Evolutionary conservation across 1,140 invertebrate species (phyloP), one percentile per base, ranked within the genome.

Genomic region (Caenorhabditis remanei): DNA sequence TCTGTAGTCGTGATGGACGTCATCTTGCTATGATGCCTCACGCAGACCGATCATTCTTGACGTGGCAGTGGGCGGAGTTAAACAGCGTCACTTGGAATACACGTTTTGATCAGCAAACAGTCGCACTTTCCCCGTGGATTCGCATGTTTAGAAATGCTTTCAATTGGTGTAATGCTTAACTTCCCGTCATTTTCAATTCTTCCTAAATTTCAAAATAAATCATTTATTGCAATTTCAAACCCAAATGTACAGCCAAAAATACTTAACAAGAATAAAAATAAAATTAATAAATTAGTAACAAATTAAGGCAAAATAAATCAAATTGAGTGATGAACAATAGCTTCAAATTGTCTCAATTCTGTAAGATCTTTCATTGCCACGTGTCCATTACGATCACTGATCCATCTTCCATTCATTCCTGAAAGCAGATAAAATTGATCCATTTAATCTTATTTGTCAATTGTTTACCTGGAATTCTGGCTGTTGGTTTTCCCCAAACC

Each of bases 21-120:
- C 97, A 99, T 94, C 94, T 99, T 86, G 97, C 97, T 0, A 95
- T 99, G 94, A 99, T 99, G 98, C 98, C 98, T 16, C 98, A 99
- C 94, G 97, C 98, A 0, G 98, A 99, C 93, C 94, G 98, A 53
- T 83, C 41, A 4, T 75, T 79, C 46, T 50, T 85, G 32, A 75
- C 61, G 87, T 97, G 96, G 95, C 96, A 97, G 93, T 96, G 96
- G 94, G 95, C 96, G 1, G 95, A 95, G 92, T 93, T 55, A 58
- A 19, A 95, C 63, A 95, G 95, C 3, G 90, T 93, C 19, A 89
- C 93, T 16, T 89, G 90, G 19, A 90, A 90, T 87, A 94, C 94
- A 94, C 85, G 91, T 67, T 84, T 89, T 24, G 93, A 79, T 56
- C 53, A 48, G 32, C 71, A 50, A 67, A 21, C 84, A 41, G 61